phyloP scores from a whole-genome alignment of 2,888 invertebrate genomes.

The Sarcophaga rosellei region DNA sequence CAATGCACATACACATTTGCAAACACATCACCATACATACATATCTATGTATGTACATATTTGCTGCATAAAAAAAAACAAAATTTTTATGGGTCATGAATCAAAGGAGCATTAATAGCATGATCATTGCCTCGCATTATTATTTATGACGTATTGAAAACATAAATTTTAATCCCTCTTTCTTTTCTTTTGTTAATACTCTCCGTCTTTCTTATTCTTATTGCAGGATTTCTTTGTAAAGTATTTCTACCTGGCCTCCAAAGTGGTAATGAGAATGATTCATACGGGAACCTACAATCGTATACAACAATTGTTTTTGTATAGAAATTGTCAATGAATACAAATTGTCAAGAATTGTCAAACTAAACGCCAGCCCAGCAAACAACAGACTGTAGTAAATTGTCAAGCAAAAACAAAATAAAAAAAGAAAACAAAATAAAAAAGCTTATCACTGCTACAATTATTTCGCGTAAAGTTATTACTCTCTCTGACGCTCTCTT shows the following conservation, averaged over 20 bases:
- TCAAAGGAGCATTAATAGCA: not conserved
- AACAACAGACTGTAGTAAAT: conserved; percentile 21
- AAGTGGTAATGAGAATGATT: not conserved
- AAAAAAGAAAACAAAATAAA: conserved; percentile 12
- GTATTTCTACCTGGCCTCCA: not conserved
- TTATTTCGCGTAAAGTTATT: conserved; percentile 17
- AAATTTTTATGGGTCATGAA: not conserved
- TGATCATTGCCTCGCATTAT: not conserved
- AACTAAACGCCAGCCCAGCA: not conserved
- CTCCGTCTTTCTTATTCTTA: not conserved
- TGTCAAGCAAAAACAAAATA: conserved; percentile 12
- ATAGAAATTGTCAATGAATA: conserved; percentile 22
- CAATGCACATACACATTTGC: not conserved
- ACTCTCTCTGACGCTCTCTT: conserved; percentile 23
- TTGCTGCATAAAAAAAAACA: not conserved
- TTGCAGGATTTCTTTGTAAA: not conserved
- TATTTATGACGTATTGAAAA: not conserved
- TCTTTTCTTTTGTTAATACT: not conserved
- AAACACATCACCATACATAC: not conserved
- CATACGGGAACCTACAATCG: not conserved
- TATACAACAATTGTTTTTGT: not conserved
- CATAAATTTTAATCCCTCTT: not conserved
- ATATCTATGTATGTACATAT: not conserved
- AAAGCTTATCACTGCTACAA: conserved; percentile 44
- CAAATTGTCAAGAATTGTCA: conserved; percentile 1